phyloP scores from a whole-genome alignment of 2,888 invertebrate genomes.

The Agrochola lychnidis region DNA sequence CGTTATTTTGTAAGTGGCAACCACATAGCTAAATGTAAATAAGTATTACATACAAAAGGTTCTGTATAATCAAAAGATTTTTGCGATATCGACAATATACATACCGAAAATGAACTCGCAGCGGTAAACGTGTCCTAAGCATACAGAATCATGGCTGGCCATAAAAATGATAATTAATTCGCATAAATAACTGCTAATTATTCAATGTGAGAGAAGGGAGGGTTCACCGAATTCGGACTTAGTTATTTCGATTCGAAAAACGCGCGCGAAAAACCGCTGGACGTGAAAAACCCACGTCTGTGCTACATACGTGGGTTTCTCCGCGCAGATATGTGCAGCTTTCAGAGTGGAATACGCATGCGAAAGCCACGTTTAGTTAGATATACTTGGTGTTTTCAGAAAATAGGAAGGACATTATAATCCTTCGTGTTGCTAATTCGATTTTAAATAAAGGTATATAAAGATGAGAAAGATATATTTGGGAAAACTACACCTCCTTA shows the following conservation, averaged over 20 bases:
- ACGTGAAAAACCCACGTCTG: too few relatives aligned
- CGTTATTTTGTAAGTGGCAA: conserved; percentile 15
- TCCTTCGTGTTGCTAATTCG: too few relatives aligned
- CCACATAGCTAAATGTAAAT: conserved; percentile 30
- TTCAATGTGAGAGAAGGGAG: background rate
- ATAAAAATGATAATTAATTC: conserved; percentile 50
- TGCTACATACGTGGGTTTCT: background rate
- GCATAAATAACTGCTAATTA: conserved; percentile 44
- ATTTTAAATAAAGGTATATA: background rate
- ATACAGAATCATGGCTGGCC: conserved; percentile 24
- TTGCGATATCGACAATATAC: conserved; percentile 41
- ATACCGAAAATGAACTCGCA: background rate
- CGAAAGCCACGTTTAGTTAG: background rate
- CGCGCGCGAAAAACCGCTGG: too few relatives aligned
- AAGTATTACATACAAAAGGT: conserved; percentile 35
- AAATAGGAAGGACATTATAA: background rate
- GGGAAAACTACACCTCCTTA: background rate
- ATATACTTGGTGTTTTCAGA: background rate
- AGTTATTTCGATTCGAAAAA: background rate
- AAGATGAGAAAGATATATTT: too few relatives aligned
- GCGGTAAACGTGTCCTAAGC: conserved; percentile 38
- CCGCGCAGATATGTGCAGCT: background rate
- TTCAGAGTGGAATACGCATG: too few relatives aligned
- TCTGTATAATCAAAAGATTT: conserved; percentile 24
- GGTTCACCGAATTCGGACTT: background rate